These are phyloP conservation scores for Corydoras maculifer DNA, from an alignment of 2,113 vertebrate species.

Conservation along the genomic window DNA sequence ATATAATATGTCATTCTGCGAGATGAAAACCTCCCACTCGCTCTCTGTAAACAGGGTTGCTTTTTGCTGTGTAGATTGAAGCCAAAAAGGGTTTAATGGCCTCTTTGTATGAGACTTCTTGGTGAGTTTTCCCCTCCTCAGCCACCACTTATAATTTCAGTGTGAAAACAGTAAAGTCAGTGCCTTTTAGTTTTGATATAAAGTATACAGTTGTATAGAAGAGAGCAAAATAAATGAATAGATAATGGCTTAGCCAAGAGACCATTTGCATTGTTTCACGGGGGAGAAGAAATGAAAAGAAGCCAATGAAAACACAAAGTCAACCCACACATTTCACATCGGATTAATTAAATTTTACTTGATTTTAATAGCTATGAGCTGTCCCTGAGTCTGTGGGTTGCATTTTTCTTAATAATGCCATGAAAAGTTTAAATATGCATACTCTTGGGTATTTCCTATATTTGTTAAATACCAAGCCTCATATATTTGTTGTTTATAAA, in stretches of 20 bases:
- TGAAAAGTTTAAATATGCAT: too few species aligned
- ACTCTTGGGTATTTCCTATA: too few species aligned
- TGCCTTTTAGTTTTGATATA: slow-evolving; percentile 18
- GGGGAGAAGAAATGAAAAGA: slow-evolving; percentile 1
- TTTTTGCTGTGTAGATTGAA: slow-evolving; percentile 27
- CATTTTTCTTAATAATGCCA: too few species aligned
- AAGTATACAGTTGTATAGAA: neutral
- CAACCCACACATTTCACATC: slow-evolving; percentile 17
- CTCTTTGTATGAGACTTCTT: slow-evolving; percentile 29
- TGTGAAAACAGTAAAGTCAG: slow-evolving; percentile 21
- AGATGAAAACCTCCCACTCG: slow-evolving; percentile 39
- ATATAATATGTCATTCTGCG: slow-evolving; percentile 35
- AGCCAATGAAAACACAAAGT: slow-evolving; percentile 3
- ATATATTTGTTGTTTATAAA: neutral
- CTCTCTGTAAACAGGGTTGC: slow-evolving; percentile 31
- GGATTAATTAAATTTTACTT: slow-evolving; percentile 11
- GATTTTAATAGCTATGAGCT: slow-evolving; percentile 1
- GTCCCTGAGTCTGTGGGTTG: neutral
- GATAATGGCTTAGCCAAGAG: slow-evolving; percentile 7
- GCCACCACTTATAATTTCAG: slow-evolving; percentile 18
- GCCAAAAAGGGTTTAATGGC: slow-evolving; percentile 37
- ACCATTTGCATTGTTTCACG: slow-evolving; percentile 13
- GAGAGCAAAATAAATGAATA: slow-evolving; percentile 11
- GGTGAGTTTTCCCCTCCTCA: slow-evolving; percentile 21
- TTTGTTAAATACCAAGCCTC: neutral